phyloP scores from a whole-genome alignment of 1,140 invertebrate genomes.

The Heterodera carotae region DNA sequence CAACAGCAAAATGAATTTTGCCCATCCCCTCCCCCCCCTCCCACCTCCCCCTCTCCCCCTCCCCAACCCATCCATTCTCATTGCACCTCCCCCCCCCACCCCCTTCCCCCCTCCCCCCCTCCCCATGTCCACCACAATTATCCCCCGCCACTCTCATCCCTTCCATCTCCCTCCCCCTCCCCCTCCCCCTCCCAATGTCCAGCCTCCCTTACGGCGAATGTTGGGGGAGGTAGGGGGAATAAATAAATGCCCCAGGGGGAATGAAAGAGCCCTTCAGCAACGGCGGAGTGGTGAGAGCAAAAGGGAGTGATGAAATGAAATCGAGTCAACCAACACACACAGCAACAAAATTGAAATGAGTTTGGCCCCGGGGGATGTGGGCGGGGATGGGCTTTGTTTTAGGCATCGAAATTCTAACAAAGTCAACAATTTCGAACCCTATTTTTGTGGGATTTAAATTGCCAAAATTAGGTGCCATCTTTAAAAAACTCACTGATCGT shows the following conservation, averaged over 20 bases:
- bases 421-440: too few species aligned
- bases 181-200: background rate
- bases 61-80: background rate
- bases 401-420: too few species aligned
- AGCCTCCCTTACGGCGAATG: background rate
- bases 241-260: slow-evolving; percentile 16
- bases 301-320: slow-evolving; percentile 36
- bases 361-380: slow-evolving; percentile 6
- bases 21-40: background rate
- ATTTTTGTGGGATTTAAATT: too few species aligned
- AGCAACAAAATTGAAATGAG: background rate
- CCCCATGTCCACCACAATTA: background rate
- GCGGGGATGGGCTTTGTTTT: background rate
- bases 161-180: background rate
- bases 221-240: background rate
- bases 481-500: too few species aligned
- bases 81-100: background rate
- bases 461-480: too few species aligned
- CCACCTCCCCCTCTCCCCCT: too few species aligned
- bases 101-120: too few species aligned
- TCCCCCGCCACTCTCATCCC: background rate
- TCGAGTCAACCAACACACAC: slow-evolving; percentile 22
- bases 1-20: slow-evolving; percentile 14
- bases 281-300: background rate
- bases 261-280: background rate